Percentiles rank a stretch among this genome's conserved stretches.
phyloP scores from a whole-genome alignment of 2,797 vertebrate genomes.

The Selene dorsalis region DNA sequence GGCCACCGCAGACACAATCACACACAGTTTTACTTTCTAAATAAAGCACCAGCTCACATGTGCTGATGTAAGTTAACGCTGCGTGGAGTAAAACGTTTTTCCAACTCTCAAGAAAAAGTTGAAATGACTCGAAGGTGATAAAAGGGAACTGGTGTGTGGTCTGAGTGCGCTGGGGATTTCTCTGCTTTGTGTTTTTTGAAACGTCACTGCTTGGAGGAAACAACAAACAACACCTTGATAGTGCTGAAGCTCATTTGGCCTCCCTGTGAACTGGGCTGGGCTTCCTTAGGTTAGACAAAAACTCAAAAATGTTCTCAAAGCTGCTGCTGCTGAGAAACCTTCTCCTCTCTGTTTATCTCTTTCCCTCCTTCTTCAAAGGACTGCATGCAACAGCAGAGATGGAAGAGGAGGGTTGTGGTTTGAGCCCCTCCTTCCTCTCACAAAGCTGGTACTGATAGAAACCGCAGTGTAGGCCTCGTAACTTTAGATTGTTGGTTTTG shows the following conservation, averaged over 20 bases:
- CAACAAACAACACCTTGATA: not conserved
- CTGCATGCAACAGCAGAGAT: not conserved
- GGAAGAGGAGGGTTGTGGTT: not conserved
- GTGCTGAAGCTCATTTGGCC: constrained; percentile 27
- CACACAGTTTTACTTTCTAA: not conserved
- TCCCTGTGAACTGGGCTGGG: constrained; percentile 54
- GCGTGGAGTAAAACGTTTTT: not conserved
- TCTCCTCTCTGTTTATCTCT: not conserved
- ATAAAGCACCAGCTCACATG: not conserved
- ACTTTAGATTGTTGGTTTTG: not conserved
- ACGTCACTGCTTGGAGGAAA: not conserved
- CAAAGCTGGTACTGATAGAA: constrained; percentile 8
- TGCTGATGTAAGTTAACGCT: constrained; percentile 5
- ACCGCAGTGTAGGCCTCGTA: constrained; percentile 30
- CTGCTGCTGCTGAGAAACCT: not conserved
- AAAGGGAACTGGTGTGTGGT: constrained; percentile 23
- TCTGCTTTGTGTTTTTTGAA: constrained; percentile 29
- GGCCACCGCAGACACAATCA: no score
- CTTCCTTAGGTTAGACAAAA: constrained; percentile 41
- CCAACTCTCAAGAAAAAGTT: constrained; percentile 14
- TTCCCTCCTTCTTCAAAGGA: not conserved
- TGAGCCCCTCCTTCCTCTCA: not conserved
- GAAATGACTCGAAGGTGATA: constrained; percentile 16
- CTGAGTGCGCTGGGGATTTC: constrained; percentile 39
- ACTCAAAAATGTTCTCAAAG: not conserved